Conservation (phyloP, 2,797 vertebrate genomes). For the Manis javanica region DNA sequence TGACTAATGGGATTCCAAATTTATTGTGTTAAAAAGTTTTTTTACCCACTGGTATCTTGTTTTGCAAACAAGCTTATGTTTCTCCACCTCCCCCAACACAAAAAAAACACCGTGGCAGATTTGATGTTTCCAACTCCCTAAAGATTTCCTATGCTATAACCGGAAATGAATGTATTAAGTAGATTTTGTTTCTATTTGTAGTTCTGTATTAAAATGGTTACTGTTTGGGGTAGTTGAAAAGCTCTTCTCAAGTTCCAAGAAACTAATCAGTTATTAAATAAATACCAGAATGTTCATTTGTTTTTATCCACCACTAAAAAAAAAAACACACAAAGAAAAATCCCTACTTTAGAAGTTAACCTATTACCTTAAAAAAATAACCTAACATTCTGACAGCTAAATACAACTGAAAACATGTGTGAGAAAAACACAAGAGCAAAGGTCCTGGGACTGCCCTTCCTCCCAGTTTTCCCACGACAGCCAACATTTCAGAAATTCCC, state of each 20-base stretch:
- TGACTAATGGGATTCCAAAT: background rate
- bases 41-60: background rate
- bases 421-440: background rate
- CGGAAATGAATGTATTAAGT: background rate
- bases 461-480: background rate
- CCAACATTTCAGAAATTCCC: conserved; percentile 37
- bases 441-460: background rate
- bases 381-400: background rate
- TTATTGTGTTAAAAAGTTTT: background rate
- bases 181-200: background rate
- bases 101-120: background rate
- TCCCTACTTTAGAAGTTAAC: conserved; percentile 5
- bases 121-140: background rate
- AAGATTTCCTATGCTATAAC: background rate
- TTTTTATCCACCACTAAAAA: background rate
- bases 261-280: background rate
- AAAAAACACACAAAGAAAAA: background rate
- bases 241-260: conserved; percentile 6
- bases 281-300: background rate
- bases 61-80: background rate
- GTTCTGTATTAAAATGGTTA: background rate
- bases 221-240: background rate
- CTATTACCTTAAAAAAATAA: background rate
- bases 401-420: background rate
- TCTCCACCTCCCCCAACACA: background rate